A percentile compares a stretch with the other conserved stretches of the same genome.
These are phyloP conservation scores for Falco berigora DNA, from an alignment of 2,797 vertebrate species.

Conservation along the genomic window DNA sequence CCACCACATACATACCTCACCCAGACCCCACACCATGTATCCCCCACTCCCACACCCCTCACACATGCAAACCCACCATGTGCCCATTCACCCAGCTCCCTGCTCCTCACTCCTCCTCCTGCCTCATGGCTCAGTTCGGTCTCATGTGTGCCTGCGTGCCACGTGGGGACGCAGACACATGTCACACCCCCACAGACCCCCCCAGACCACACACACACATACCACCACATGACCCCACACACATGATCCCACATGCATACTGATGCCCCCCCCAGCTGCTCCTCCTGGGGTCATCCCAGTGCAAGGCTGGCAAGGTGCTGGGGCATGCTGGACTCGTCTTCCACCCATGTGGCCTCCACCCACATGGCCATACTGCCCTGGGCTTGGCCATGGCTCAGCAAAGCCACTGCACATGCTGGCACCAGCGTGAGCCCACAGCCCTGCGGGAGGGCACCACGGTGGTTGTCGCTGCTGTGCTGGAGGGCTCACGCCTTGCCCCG, in stretches of 20 bases:
- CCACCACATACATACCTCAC: background rate
- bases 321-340: background rate
- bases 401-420: background rate
- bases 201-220: background rate
- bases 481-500: rapidly evolving
- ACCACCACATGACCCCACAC: rapidly evolving
- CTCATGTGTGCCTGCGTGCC: rapidly evolving
- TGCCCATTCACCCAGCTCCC: background rate
- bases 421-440: rapidly evolving
- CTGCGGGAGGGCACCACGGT: rapidly evolving
- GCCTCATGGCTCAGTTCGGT: background rate
- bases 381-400: background rate
- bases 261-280: background rate
- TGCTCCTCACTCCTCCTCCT: background rate
- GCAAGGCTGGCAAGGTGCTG: background rate
- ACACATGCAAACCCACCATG: rapidly evolving
- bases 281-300: background rate
- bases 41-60: background rate
- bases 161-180: rapidly evolving
- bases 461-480: rapidly evolving
- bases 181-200: rapidly evolving
- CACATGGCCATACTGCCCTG: rapidly evolving
- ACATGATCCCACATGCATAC: background rate
- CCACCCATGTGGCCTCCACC: no score
- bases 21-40: background rate